phyloP scores from a whole-genome alignment of 2,113 vertebrate species.

The Oceanites oceanicus region DNA sequence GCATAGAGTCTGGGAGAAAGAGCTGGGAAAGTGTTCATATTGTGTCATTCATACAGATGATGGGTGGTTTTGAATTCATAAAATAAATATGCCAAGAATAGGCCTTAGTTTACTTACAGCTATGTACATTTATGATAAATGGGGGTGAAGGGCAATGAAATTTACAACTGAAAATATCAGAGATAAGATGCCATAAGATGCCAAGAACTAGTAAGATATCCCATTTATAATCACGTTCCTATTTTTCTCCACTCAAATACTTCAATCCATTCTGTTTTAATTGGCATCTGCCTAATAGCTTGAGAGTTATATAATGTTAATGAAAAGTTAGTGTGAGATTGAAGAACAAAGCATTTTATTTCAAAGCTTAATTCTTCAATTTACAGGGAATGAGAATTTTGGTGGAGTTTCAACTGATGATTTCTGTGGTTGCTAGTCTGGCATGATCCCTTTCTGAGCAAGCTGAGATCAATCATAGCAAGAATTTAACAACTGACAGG shows the following conservation, averaged over 20 bases:
- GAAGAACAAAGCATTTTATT: constrained; percentile 42
- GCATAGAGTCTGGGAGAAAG: neutral
- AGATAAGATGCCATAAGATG: neutral
- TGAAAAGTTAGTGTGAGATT: constrained; percentile 22
- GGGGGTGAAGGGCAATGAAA: neutral
- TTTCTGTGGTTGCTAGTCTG: constrained; percentile 44
- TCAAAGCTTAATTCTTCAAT: constrained; percentile 52
- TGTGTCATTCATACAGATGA: neutral
- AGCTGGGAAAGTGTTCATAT: neutral
- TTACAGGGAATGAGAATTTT: constrained; percentile 22
- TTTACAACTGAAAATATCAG: neutral
- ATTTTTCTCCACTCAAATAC: neutral
- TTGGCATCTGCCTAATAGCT: neutral
- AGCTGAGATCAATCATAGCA: constrained; percentile 41
- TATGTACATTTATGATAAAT: neutral
- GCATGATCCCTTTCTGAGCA: neutral
- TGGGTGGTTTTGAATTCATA: neutral
- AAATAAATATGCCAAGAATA: neutral
- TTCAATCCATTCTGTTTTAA: neutral
- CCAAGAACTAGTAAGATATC: neutral
- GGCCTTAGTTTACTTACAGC: neutral
- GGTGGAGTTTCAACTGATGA: constrained; percentile 28
- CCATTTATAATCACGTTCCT: neutral
- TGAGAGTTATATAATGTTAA: neutral
- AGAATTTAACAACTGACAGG: constrained; percentile 25